A percentile compares a stretch with the other conserved stretches of the same genome.
Evolutionary conservation across 2,888 invertebrate genomes (phyloP).

Genomic region (Ceraclea dissimilis): DNA sequence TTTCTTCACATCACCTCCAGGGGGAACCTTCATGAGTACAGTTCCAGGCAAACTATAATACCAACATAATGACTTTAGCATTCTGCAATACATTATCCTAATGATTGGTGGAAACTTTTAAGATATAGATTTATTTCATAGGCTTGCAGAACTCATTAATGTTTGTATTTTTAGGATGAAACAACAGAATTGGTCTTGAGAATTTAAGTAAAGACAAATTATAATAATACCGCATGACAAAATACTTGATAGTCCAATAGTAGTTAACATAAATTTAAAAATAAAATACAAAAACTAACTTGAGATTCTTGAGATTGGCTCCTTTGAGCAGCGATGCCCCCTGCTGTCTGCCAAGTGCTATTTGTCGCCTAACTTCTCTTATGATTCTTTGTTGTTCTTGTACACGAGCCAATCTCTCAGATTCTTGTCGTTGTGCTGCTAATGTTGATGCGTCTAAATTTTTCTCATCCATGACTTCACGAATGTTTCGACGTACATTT

Average conservation of each 20-base stretch:
- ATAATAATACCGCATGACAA: no score
- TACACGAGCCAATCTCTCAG: slow-evolving; percentile 75
- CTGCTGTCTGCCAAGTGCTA: slow-evolving; percentile 65
- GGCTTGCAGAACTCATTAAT: no score
- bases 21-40: slow-evolving; percentile 43
- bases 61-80: no score
- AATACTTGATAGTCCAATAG: no score
- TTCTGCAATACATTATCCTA: no score
- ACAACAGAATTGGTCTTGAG: no score
- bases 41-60: slow-evolving; percentile 42
- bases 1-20: slow-evolving; percentile 43
- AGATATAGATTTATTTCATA: no score
- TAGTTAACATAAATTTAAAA: no score
- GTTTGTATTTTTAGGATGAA: no score
- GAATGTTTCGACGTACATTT: slow-evolving; percentile 76
- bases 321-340: slow-evolving; percentile 50
- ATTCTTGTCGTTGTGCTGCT: slow-evolving; percentile 88
- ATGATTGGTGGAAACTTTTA: no score
- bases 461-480: slow-evolving; percentile 90
- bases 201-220: no score
- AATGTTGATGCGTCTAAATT: slow-evolving; percentile 88
- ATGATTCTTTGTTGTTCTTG: slow-evolving; percentile 80
- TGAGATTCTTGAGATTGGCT: slow-evolving; percentile 37
- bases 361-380: slow-evolving; percentile 73
- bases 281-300: slow-evolving; percentile 33